Percentiles rank a stretch among this genome's conserved stretches.
phyloP scores from a whole-genome alignment of 2,888 invertebrate genomes.

The Protophormia terraenovae region DNA sequence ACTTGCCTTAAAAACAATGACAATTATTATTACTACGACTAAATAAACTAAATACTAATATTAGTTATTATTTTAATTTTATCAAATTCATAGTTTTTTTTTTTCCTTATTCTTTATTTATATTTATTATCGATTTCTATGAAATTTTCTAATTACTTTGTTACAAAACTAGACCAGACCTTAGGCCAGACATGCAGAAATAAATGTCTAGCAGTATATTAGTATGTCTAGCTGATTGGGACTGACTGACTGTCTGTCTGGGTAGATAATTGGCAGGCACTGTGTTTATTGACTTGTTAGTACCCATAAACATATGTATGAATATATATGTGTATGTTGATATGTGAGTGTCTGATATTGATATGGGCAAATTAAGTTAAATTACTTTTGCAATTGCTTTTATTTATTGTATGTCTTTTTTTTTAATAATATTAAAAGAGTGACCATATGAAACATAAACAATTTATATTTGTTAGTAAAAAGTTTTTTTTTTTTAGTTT shows the following conservation, averaged over 20 bases:
- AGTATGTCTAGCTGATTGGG: constrained; percentile 68
- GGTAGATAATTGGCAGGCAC: constrained; percentile 25
- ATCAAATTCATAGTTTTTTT: background rate
- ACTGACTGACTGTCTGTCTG: constrained; percentile 25
- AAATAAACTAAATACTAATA: too few relatives aligned
- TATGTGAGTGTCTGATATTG: constrained; percentile 46
- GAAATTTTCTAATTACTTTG: constrained; percentile 48
- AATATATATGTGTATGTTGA: background rate
- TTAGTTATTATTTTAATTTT: background rate
- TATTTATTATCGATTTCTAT: constrained; percentile 38
- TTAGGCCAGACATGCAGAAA: constrained; percentile 70
- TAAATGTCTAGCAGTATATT: constrained; percentile 17
- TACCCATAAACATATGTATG: too few relatives aligned
- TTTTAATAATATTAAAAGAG: background rate
- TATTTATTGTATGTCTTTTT: background rate
- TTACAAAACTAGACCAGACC: constrained; percentile 61
- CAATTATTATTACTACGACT: background rate
- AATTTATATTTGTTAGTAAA: too few relatives aligned
- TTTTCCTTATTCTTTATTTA: background rate
- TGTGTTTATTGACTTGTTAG: background rate
- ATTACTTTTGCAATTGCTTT: constrained; percentile 48
- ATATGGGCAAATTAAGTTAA: constrained; percentile 61
- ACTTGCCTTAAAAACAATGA: constrained; percentile 12
- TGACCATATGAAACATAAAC: background rate
- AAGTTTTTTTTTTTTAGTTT: too few relatives aligned